Evolutionary conservation across 2,797 vertebrate species (phyloP).

Genomic region (Gorsachius magnificus): DNA sequence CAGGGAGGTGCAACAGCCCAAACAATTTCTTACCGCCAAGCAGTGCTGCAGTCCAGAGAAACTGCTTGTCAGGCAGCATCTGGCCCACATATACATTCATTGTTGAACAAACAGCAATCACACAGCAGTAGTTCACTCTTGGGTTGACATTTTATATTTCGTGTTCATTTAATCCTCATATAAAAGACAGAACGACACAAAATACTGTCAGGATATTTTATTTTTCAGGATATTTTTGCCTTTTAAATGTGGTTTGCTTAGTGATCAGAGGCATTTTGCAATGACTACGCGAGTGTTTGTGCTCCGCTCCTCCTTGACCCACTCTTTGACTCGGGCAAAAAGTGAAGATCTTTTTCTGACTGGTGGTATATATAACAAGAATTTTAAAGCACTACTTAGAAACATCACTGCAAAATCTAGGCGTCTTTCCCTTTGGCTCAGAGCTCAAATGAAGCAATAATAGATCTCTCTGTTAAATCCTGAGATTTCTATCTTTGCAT

Average conservation of each 20-base stretch:
- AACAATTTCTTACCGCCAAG: not conserved
- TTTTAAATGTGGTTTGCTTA: not conserved
- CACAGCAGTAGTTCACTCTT: not conserved
- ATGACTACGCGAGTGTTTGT: not conserved
- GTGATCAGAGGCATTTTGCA: not conserved
- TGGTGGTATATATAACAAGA: not conserved
- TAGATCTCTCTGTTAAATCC: not conserved
- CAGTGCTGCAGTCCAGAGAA: not conserved
- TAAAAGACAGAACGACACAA: not conserved
- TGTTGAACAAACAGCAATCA: not conserved
- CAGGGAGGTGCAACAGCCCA: not conserved
- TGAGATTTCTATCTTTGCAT: not conserved
- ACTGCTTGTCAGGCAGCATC: not conserved
- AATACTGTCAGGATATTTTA: not conserved
- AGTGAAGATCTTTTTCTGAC: not conserved
- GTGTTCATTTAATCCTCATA: not conserved
- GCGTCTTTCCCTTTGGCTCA: not conserved
- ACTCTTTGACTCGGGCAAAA: not conserved
- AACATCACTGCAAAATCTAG: not conserved
- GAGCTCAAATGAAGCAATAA: not conserved
- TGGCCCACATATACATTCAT: fast-evolving
- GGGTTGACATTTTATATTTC: not conserved
- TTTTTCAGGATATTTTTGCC: not conserved
- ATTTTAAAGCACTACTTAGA: not conserved
- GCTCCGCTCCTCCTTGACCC: not conserved